Conservation (phyloP, 2,888 invertebrate genomes). For the Euzophera pinguis region DNA sequence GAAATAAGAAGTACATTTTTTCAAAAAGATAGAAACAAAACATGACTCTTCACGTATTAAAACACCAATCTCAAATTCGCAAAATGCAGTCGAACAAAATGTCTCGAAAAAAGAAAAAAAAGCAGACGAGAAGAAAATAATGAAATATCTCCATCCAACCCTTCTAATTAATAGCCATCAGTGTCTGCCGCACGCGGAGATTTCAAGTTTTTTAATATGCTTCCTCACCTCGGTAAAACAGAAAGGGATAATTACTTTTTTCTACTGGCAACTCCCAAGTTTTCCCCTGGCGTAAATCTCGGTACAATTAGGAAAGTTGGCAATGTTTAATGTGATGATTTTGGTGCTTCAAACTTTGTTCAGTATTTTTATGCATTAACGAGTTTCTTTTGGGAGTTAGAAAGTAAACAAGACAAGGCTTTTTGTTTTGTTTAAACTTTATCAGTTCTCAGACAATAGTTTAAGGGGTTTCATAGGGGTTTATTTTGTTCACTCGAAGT, state of each 20-base stretch:
- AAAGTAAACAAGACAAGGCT: too few relatives aligned
- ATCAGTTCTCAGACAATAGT: too few relatives aligned
- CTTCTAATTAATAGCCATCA: conserved; percentile 80
- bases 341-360: conserved; percentile 30
- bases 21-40: too few relatives aligned
- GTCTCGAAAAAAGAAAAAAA: conserved; percentile 10
- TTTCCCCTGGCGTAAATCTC: conserved; percentile 52
- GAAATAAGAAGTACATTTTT: too few relatives aligned
- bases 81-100: conserved; percentile 5
- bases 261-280: conserved; percentile 52
- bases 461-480: too few relatives aligned
- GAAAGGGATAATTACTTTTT: conserved; percentile 75
- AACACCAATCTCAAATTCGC: neutral
- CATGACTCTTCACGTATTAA: neutral
- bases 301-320: conserved; percentile 60
- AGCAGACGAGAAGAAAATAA: conserved; percentile 53
- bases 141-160: conserved; percentile 76
- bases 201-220: conserved; percentile 78
- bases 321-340: conserved; percentile 38
- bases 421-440: too few relatives aligned
- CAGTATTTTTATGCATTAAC: conserved; percentile 8
- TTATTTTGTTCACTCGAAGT: too few relatives aligned
- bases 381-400: neutral
- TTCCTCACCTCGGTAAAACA: conserved; percentile 75
- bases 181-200: conserved; percentile 73